A percentile compares a stretch with the other conserved stretches of the same genome.
Conservation (phyloP, 37 sponge, comb jelly and placozoan species). For the Eunapius fragilis region DNA sequence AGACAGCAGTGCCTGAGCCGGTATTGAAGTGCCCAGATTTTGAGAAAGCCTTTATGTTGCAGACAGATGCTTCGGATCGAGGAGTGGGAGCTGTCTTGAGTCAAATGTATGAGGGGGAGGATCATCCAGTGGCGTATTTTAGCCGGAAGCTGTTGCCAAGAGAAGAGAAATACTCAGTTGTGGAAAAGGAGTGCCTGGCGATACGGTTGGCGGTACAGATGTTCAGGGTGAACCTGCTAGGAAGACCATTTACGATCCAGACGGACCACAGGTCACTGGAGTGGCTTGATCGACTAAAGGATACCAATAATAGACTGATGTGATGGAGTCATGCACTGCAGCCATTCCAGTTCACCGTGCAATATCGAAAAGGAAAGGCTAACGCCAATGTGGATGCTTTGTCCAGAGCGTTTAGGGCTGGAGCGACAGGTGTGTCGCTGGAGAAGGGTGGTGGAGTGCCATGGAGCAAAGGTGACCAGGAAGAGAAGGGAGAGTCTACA, state of each 20-base stretch:
- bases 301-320: constrained; percentile 29
- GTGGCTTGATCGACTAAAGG: constrained; percentile 46
- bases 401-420: not conserved
- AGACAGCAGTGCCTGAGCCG: constrained; percentile 13
- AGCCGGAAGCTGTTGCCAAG: constrained; percentile 54
- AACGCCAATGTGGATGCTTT: not conserved
- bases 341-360: constrained; percentile 34
- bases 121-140: constrained; percentile 39
- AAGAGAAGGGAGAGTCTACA: no score
- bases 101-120: constrained; percentile 24
- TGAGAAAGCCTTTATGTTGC: constrained; percentile 20
- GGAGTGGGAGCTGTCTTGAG: constrained; percentile 62
- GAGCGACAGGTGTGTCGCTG: constrained; percentile 17
- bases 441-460: constrained; percentile 43
- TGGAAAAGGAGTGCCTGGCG: constrained; percentile 48
- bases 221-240: constrained; percentile 43
- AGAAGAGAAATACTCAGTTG: constrained; percentile 28
- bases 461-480: no score
- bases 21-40: constrained; percentile 38
- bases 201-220: constrained; percentile 25
- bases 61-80: constrained; percentile 58
- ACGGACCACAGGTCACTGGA: constrained; percentile 37
- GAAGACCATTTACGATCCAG: constrained; percentile 30
- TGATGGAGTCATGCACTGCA: constrained; percentile 46
- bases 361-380: constrained; percentile 5